Base-by-base conservation (phyloP, 2,888 invertebrate species). In the Acleris laterana region DNA sequence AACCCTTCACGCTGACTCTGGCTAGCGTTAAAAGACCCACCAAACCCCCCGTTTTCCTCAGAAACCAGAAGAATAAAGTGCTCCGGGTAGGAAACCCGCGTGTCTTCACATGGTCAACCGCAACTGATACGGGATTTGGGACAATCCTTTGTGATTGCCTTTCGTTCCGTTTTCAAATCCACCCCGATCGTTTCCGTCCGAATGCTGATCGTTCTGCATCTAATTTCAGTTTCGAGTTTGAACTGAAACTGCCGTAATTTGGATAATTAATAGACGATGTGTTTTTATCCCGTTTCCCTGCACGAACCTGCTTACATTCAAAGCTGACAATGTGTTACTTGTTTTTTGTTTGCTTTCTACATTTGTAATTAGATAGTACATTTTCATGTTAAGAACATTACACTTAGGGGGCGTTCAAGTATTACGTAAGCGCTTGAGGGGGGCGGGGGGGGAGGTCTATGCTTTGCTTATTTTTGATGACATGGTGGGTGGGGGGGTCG, bases 101-200 rank as follows among this genome's bases (percentile, higher is more conserved):
- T 80, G 68, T 80, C 79, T 73, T 59, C 59, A 48, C 69, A 62
- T 69, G 74, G 77, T 72, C 77, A 76, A 72, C 71, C 69, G 71
- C 68, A 79, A 79, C 78, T 75, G 75, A 77, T 82, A 83, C 80
- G 75, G 76, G 81, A 82, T 83, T 79, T 80, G 73, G 76, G 77
- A 77, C 79, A 83, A 87, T 85, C 83, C 83, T 77, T 77, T 74
- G 80, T 83, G 83, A 88, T 88, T 87, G 82, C 82, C 71, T 74
- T 73, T 76, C 78, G 81, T 87, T 83, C 82, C 74, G 79, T 82
- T 87, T 85, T 82, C 79, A 78, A 85, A 83, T 82, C 77, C 77
- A 72, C 68, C 70, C 69, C 71, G 72, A 79, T 78, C 71, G 77
- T 77, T 80, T 79, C 73, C 70, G 74, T 69, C 70, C 70, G 68